A percentile compares a stretch with the other conserved stretches of the same genome.
Evolutionary conservation across 2,888 invertebrate genomes (phyloP).

Genomic region (Philereme vetulata): DNA sequence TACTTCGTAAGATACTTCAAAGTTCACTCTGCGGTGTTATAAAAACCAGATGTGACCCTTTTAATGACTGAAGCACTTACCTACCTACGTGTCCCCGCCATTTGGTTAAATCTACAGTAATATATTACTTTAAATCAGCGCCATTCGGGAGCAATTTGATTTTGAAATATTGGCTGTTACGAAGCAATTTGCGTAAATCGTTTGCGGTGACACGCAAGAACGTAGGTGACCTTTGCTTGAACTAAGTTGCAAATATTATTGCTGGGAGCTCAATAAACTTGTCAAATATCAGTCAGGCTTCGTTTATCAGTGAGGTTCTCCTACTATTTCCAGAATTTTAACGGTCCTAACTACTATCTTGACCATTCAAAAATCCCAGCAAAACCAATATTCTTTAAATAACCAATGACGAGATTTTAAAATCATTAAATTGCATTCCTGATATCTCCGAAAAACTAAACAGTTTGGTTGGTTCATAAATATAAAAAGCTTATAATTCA

Average conservation of each 20-base stretch:
- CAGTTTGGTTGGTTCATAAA: too few relatives aligned
- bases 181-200: conserved; percentile 46
- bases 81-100: conserved; percentile 25
- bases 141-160: conserved; percentile 59
- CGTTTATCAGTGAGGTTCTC: too few relatives aligned
- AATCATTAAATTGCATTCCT: too few relatives aligned
- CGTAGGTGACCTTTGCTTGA: conserved; percentile 6
- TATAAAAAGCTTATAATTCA: too few relatives aligned
- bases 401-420: too few relatives aligned
- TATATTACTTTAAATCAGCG: conserved; percentile 60
- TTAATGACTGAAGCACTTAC: conserved; percentile 24
- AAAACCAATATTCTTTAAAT: too few relatives aligned
- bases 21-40: conserved; percentile 20
- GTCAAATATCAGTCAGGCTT: too few relatives aligned
- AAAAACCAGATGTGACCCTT: conserved; percentile 31
- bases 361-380: too few relatives aligned
- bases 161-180: conserved; percentile 63
- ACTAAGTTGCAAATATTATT: neutral
- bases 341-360: too few relatives aligned
- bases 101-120: conserved; percentile 41
- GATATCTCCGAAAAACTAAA: too few relatives aligned
- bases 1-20: neutral
- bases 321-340: too few relatives aligned
- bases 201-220: conserved; percentile 35
- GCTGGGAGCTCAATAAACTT: too few relatives aligned